Base-by-base conservation (phyloP, 2,113 vertebrate genomes). In the Castor canadensis region DNA sequence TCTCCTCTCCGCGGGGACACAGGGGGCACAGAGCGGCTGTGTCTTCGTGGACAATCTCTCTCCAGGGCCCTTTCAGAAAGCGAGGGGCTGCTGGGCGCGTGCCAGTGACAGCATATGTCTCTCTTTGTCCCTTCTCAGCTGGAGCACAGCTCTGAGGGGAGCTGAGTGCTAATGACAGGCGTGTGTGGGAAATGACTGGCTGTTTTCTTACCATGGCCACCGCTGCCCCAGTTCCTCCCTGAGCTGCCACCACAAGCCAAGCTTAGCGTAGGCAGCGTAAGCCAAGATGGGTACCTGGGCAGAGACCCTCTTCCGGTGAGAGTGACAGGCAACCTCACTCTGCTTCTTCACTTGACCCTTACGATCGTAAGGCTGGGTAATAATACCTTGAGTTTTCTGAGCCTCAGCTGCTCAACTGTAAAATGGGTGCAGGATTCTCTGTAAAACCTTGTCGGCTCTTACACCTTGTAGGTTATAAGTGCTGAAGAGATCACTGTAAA, bases 361-460 rank as follows among this genome's bases (percentile, higher is more conserved):
- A n/a, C n/a, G n/a, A n/a, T n/a, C n/a, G 7, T 67, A 40, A 80
- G 35, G 54, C 10, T 4, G 15, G 52, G 58, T 52, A 52, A 47
- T 20, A 22, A 56, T 28, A 26, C 9, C n/a, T 76, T 54, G 32
- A 52, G 13, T 80, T 91, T 92, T 67, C 91, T 54, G 45, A 56
- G 52, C 38, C 47, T 81, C 22, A 17, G 32, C 45, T 82, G 88
- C 67, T 85, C n/a, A 56, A 85, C 87, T 84, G 58, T 82, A 86
- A 77, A 83, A 64, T 38, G 83, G 73, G 19, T 19, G 20, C 9
- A 15, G 24, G n/a, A 60, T 67, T 69, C 82, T 26, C 76, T 79
- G 26, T 17, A 72, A 49, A 38, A 66, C 62, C 62, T n/a, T n/a
- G n/a, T n/a, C n/a, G n/a, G n/a, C n/a, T n/a, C n/a, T n/a, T n/a